phyloP scores from a whole-genome alignment of 2,113 vertebrate species.

The Gymnocephalus cernua region DNA sequence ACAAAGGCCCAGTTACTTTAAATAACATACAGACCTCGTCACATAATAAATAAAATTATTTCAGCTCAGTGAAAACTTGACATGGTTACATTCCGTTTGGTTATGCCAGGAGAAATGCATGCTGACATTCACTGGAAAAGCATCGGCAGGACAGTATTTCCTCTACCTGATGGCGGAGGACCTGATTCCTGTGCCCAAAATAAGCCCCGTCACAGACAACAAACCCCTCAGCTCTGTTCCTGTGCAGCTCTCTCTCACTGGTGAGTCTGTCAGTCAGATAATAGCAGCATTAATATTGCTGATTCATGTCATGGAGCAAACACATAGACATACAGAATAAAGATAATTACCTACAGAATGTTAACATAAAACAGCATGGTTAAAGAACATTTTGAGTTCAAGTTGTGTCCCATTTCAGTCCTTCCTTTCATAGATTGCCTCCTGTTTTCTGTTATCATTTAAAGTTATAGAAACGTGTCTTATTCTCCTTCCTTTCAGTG shows the following conservation, averaged over 20 bases:
- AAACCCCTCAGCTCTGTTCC: slow-evolving; percentile 75
- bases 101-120: slow-evolving; percentile 66
- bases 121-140: slow-evolving; percentile 71
- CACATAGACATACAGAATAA: neutral
- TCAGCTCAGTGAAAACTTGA: slow-evolving; percentile 4
- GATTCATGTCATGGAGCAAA: neutral
- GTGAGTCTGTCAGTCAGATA: slow-evolving; percentile 50
- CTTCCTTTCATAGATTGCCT: neutral
- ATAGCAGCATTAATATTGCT: neutral
- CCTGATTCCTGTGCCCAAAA: slow-evolving; percentile 36
- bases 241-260: slow-evolving; percentile 77
- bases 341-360: neutral
- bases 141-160: slow-evolving; percentile 67
- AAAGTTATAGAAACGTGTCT: neutral
- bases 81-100: neutral
- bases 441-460: neutral
- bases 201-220: neutral
- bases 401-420: neutral
- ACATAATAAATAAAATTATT: neutral
- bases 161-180: slow-evolving; percentile 82
- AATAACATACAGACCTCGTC: neutral
- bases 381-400: neutral
- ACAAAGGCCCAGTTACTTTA: neutral
- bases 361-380: neutral
- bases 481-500: slow-evolving; percentile 59